Conservation (phyloP, 2,797 vertebrate genomes). For the Sarcophilus harrisii region DNA sequence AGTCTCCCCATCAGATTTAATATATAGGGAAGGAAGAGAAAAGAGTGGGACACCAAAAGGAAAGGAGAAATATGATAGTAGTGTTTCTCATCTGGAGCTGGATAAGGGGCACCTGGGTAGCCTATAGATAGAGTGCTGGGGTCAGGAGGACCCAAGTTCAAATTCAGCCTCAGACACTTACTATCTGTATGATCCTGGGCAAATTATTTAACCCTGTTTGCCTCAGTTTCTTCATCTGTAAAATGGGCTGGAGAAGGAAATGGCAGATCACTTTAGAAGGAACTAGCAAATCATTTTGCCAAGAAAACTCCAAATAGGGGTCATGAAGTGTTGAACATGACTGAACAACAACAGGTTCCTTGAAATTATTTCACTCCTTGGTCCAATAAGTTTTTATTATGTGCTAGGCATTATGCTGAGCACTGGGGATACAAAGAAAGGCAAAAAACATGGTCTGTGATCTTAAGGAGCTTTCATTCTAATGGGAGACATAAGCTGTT, state of each 20-base stretch:
- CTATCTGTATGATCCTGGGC: not conserved
- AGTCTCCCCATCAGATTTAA: not conserved
- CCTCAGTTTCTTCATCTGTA: not conserved
- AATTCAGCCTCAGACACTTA: no score
- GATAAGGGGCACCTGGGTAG: not conserved
- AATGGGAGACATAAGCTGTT: not conserved
- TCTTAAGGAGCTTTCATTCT: not conserved
- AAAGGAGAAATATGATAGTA: not conserved
- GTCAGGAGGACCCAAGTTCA: no score
- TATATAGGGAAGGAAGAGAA: not conserved
- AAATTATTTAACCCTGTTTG: not conserved
- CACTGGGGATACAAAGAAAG: not conserved
- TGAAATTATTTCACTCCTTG: not conserved
- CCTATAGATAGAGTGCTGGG: no score
- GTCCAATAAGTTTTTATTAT: not conserved
- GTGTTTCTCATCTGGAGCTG: not conserved
- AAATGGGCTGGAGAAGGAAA: not conserved
- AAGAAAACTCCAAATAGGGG: not conserved
- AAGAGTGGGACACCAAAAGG: not conserved
- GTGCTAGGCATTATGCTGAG: not conserved
- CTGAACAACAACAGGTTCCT: not conserved
- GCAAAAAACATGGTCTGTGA: not conserved
- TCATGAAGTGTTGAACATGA: not conserved
- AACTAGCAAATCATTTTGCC: not conserved
- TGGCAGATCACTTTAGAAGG: not conserved